Percentiles rank a stretch among this genome's conserved stretches.
phyloP scores from a whole-genome alignment of 2,888 invertebrate genomes.

The Drosophila recens region DNA sequence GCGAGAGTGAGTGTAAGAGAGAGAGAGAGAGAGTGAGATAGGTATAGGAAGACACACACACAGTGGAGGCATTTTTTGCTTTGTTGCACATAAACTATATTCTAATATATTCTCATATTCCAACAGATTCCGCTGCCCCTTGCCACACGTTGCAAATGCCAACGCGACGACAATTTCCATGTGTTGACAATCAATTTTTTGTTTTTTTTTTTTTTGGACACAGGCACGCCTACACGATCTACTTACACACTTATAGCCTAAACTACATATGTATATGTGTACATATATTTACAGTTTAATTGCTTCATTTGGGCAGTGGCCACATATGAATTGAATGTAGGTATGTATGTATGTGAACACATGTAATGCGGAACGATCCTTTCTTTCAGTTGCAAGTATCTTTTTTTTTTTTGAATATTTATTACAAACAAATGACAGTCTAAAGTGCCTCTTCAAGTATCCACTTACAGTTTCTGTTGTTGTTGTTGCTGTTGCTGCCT shows the following conservation, averaged over 20 bases:
- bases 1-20: not conserved
- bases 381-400: slow-evolving; percentile 6
- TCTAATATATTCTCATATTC: not conserved
- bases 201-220: slow-evolving; percentile 24
- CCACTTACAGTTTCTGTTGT: slow-evolving; percentile 63
- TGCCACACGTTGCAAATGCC: slow-evolving; percentile 37
- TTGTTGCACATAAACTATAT: slow-evolving; percentile 6
- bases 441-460: slow-evolving; percentile 66
- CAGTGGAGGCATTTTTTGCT: slow-evolving; percentile 29
- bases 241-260: not conserved
- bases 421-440: slow-evolving; percentile 75
- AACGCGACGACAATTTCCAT: slow-evolving; percentile 60
- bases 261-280: not conserved
- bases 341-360: slow-evolving; percentile 19
- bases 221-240: slow-evolving; percentile 42
- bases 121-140: slow-evolving; percentile 14
- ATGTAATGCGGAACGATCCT: slow-evolving; percentile 51
- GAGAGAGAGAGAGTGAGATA: not conserved
- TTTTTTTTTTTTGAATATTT: slow-evolving; percentile 48
- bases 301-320: slow-evolving; percentile 49
- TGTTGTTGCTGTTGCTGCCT: slow-evolving; percentile 7
- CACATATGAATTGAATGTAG: not conserved
- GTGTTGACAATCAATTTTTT: slow-evolving; percentile 58
- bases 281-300: slow-evolving; percentile 33
- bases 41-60: not conserved